Evolutionary conservation across 2,113 vertebrate species (phyloP), one percentile per base, ranked within the genome.

Genomic region (Ibidorhyncha struthersii): DNA sequence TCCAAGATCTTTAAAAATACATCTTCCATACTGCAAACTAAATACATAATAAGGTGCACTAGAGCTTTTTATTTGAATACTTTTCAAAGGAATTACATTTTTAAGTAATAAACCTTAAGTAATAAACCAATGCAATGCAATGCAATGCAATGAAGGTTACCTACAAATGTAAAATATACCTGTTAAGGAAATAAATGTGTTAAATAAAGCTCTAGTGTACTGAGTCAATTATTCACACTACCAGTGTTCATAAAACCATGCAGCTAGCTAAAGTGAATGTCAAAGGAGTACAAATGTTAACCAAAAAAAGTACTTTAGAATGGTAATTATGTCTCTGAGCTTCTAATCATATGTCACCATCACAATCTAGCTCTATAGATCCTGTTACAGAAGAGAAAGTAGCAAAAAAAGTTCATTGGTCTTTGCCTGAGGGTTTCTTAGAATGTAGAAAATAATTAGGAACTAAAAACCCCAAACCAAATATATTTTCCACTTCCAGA

Each of bases 181-280:
- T 83, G n/a, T 73, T 83, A 77, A 90, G 91, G 38, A 91, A 87
- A 85, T 70, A 69, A 76, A 72, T 58, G 30, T 62, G 8, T 80
- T 80, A 67, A 72, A 88, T 84, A 73, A 84, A 90, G 20, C 4
- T 67, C 49, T 90, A 67, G 14, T 61, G 30, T 77, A 56, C 14
- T 81, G 29, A 82, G 94, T 90, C n/a, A 77, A 41, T 94, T 86
- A 62, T 76, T 74, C 45, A 78, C 58, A 55, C 32, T 73, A 80
- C 10, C 15, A 30, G 15, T 41, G 27, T 47, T 53, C 58, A 77
- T 56, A 71, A 91, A 94, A 69, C 22, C 13, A 40, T 74, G 23
- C 40, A 94, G 15, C 15, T 62, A 80, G 32, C 27, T 90, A 70
- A 93, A 85, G 4, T 69, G 40, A 73, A 71, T 36, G 27, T 83